Evolutionary conservation across 2,888 invertebrate genomes (phyloP), one percentile per base, ranked within the genome.

Genomic region (Pherbina coryleti): DNA sequence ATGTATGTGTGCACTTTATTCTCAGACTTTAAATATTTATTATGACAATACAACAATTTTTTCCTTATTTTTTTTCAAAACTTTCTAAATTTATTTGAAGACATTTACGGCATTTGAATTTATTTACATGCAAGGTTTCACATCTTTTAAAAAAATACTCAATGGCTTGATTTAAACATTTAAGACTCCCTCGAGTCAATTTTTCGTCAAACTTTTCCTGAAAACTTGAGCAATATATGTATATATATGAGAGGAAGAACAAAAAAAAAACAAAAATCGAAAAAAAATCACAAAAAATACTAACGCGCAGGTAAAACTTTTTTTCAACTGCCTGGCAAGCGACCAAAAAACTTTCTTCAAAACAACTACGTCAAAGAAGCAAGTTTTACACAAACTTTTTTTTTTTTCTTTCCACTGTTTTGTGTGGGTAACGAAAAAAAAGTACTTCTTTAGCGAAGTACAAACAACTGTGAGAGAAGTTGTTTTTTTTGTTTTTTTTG

Each of bases 311-410:
- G 69, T 74, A 57, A 76, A 73, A 78, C 11, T 75, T 75, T 76
- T 77, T 74, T 34, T 25, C 69, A 62, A 74, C 76, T 80, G 78
- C 79, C 74, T 82, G 80, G 80, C 81, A 82, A 79, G 77, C 81
- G 81, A 82, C 80, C 81, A 80, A 82, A 81, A 83, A 79, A 67
- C 53, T 67, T 75, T 55, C n/a, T 53, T 62, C 49, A 75, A 75
- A 75, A 75, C 53, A 67, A 75, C 67, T 64, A 14, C 55, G 66
- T 28, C 66, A 37, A 66, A 67, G 75, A 67, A 55, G 66, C 37
- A 34, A 44, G 44, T 53, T 60, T 62, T 44, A 44, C 25, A 19
- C 19, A 19, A 55, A n/a, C 7, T 55, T 72, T 14, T 74, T 64
- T 49, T 51, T 60, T 22, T 5, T n/a, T 25, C 17, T 5, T n/a